Conservation (phyloP, 2,797 vertebrate species). For the Argyrosomus regius region DNA sequence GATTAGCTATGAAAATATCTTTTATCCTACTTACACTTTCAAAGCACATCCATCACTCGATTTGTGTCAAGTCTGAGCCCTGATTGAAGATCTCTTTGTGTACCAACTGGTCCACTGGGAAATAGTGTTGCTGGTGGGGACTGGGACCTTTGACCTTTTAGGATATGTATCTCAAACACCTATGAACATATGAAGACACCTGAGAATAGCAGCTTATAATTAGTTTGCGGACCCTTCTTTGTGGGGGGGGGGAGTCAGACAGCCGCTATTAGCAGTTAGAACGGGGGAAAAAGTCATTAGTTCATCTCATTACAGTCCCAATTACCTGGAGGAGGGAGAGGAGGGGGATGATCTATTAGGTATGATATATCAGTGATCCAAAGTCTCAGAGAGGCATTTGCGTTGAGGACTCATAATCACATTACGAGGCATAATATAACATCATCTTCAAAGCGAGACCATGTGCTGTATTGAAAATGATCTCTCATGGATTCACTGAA, state of each 20-base stretch:
- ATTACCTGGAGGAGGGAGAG: conserved; percentile 69
- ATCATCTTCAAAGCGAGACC: conserved; percentile 29
- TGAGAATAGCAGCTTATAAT: conserved; percentile 71
- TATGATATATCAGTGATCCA: conserved; percentile 61
- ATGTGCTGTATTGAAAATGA: conserved; percentile 18
- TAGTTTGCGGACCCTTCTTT: conserved; percentile 47
- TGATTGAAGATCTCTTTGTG: conserved; percentile 27
- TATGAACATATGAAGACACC: conserved; percentile 57
- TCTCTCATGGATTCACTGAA: conserved; percentile 11
- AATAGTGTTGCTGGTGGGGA: conserved; percentile 18
- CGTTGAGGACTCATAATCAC: conserved; percentile 46
- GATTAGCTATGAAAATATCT: neutral
- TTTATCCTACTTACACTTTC: conserved; percentile 38
- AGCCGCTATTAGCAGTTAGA: conserved; percentile 63
- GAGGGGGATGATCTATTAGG: conserved; percentile 56
- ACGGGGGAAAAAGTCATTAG: conserved; percentile 72
- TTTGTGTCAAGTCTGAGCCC: conserved; percentile 20
- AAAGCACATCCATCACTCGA: conserved; percentile 27
- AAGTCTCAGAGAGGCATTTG: conserved; percentile 40
- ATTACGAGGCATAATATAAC: conserved; percentile 44
- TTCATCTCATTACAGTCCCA: conserved; percentile 75
- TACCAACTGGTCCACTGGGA: conserved; percentile 26
- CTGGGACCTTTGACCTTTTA: conserved; percentile 14
- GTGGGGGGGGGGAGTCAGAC: conserved; percentile 44
- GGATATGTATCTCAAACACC: conserved; percentile 18